Conservation (phyloP, 2,888 invertebrate species). For the Hyposoter didymator region DNA sequence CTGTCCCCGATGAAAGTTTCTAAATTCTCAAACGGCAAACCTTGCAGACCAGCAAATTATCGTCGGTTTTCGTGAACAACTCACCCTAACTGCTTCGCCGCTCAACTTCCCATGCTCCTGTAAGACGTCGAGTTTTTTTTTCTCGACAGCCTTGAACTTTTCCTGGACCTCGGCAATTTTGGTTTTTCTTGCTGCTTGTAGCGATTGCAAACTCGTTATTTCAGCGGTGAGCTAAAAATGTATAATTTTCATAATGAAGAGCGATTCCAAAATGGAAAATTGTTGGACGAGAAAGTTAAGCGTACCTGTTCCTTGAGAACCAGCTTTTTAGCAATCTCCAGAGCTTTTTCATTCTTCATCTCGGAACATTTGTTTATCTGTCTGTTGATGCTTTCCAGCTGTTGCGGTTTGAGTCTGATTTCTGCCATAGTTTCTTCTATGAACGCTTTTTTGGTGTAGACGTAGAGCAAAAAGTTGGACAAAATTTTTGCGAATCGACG, state of each 20-base stretch:
- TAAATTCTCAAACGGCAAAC: too few relatives aligned
- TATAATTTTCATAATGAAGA: not conserved
- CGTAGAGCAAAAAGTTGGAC: slow-evolving; percentile 75
- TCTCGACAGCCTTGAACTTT: slow-evolving; percentile 52
- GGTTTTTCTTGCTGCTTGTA: slow-evolving; percentile 58
- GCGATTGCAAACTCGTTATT: slow-evolving; percentile 58
- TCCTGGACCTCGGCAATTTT: slow-evolving; percentile 38
- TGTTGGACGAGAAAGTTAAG: not conserved
- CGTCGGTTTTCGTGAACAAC: too few relatives aligned
- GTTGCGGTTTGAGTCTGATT: slow-evolving; percentile 26
- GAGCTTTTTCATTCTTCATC: slow-evolving; percentile 64
- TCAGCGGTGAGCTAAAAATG: slow-evolving; percentile 65
- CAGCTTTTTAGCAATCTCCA: slow-evolving; percentile 67
- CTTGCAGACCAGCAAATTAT: not conserved
- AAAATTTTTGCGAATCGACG: slow-evolving; percentile 72
- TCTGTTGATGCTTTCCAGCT: slow-evolving; percentile 60
- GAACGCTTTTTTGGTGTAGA: slow-evolving; percentile 61
- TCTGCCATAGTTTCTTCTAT: slow-evolving; percentile 66
- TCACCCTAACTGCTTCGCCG: slow-evolving; percentile 69
- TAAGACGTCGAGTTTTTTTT: slow-evolving; percentile 59
- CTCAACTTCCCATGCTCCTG: slow-evolving; percentile 61
- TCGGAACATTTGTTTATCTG: slow-evolving; percentile 61
- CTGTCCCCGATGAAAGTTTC: too few relatives aligned
- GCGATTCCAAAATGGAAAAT: slow-evolving; percentile 5
- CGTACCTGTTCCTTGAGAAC: slow-evolving; percentile 70